These are phyloP conservation scores for Triplophysa tibetana DNA, from an alignment of 2,113 vertebrate genomes.

Conservation along the genomic window DNA sequence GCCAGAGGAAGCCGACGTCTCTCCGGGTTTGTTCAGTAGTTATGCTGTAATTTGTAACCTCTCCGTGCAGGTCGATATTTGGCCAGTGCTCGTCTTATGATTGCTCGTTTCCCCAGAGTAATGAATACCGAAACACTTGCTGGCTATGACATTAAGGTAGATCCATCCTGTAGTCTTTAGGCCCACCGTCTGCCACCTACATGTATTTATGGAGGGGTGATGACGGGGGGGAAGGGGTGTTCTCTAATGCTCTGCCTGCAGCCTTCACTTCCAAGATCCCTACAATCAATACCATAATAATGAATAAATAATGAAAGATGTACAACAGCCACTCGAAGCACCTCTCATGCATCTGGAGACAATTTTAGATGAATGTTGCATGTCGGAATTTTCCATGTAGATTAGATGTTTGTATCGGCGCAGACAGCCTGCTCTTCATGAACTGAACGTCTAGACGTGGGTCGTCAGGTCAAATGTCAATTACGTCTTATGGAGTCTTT, in stretches of 20 bases:
- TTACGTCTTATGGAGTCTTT: conserved; percentile 43
- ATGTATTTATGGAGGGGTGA: conserved; percentile 32
- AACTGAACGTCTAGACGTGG: background rate
- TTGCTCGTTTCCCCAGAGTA: conserved; percentile 19
- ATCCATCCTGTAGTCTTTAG: conserved; percentile 31
- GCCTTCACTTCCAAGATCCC: conserved; percentile 43
- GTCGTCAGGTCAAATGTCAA: conserved; percentile 32
- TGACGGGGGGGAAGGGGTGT: conserved; percentile 3
- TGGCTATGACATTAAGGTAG: conserved; percentile 23
- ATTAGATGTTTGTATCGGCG: conserved; percentile 2
- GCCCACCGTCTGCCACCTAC: conserved; percentile 20
- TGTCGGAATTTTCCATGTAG: conserved; percentile 15
- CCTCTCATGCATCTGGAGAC: conserved; percentile 53
- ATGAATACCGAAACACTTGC: conserved; percentile 29
- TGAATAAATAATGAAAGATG: conserved; percentile 79
- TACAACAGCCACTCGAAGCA: conserved; percentile 65
- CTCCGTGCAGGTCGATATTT: conserved; percentile 16
- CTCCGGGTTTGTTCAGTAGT: conserved; percentile 29
- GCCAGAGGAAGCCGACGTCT: conserved; percentile 30
- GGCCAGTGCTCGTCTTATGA: background rate
- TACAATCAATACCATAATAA: conserved; percentile 68
- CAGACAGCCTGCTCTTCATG: conserved; percentile 39
- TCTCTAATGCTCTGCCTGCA: conserved; percentile 20
- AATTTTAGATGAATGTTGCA: conserved; percentile 48
- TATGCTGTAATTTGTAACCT: conserved; percentile 25